These are phyloP conservation scores for Remorina albescens DNA, from an alignment of 2,797 vertebrate genomes.

Conservation along the genomic window DNA sequence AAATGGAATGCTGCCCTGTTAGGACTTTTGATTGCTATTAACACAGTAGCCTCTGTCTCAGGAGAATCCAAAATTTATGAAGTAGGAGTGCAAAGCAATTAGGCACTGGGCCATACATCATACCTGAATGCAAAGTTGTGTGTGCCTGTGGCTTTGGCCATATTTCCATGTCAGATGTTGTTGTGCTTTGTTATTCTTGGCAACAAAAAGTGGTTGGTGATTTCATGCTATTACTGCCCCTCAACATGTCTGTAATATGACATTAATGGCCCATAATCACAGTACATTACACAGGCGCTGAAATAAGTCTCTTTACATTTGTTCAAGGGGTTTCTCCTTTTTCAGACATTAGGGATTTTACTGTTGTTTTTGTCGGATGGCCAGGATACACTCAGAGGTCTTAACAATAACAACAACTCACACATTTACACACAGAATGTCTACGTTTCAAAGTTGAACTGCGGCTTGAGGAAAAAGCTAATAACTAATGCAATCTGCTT, in stretches of 20 bases:
- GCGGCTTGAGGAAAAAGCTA: constrained; percentile 45
- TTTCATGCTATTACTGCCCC: constrained; percentile 58
- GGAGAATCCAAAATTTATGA: constrained; percentile 61
- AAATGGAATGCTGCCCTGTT: constrained; percentile 30
- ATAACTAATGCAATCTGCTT: constrained; percentile 52
- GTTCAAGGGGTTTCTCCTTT: constrained; percentile 44
- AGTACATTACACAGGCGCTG: constrained; percentile 57
- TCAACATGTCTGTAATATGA: constrained; percentile 51
- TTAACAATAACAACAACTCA: constrained; percentile 40
- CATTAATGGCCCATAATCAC: constrained; percentile 73
- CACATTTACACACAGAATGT: constrained; percentile 15
- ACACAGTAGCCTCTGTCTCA: constrained; percentile 59
- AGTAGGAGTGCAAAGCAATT: constrained; percentile 63
- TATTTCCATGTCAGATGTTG: constrained; percentile 66
- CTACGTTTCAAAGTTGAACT: constrained; percentile 38
- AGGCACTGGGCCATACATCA: constrained; percentile 61
- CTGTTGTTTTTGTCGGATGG: constrained; percentile 49
- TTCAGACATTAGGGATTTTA: constrained; percentile 31
- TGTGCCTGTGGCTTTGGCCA: constrained; percentile 48
- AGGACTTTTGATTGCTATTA: constrained; percentile 63
- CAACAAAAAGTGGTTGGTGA: constrained; percentile 58
- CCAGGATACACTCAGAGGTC: constrained; percentile 43
- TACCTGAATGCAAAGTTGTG: constrained; percentile 63
- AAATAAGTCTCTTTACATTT: constrained; percentile 58
- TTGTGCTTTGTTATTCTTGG: constrained; percentile 72